Conservation (phyloP, 2,888 invertebrate species). For the Campoplex nolae region DNA sequence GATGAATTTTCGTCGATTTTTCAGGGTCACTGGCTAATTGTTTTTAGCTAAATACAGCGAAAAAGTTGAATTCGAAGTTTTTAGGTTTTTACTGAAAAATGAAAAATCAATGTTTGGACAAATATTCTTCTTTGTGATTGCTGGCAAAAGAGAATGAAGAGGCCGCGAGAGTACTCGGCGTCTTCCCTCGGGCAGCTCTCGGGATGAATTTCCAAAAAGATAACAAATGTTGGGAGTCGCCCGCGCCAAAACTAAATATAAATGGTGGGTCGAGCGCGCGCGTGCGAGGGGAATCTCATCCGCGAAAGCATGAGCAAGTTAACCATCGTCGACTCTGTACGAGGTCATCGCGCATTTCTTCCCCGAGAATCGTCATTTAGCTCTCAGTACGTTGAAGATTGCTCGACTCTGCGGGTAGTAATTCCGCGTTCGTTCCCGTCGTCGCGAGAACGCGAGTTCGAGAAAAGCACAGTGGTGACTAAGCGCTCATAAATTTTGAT, state of each 20-base stretch:
- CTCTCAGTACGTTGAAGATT: slow-evolving; percentile 10
- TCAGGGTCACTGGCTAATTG: too few species aligned
- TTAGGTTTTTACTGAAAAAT: not conserved
- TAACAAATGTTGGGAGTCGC: slow-evolving; percentile 77
- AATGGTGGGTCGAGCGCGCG: slow-evolving; percentile 69
- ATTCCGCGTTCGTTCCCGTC: not conserved
- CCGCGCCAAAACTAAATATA: slow-evolving; percentile 84
- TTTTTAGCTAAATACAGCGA: too few species aligned
- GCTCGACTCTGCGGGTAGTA: slow-evolving; percentile 1
- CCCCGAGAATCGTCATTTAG: slow-evolving; percentile 6
- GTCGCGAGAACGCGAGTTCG: not conserved
- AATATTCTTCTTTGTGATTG: not conserved
- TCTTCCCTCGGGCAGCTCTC: slow-evolving; percentile 50
- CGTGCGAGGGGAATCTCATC: slow-evolving; percentile 36
- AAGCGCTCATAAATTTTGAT: not conserved
- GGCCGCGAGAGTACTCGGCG: not conserved
- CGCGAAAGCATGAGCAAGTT: slow-evolving; percentile 72
- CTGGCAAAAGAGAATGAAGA: not conserved
- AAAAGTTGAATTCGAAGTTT: too few species aligned
- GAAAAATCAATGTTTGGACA: not conserved
- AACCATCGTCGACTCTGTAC: slow-evolving; percentile 69
- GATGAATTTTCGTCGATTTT: not conserved
- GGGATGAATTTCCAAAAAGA: slow-evolving; percentile 81
- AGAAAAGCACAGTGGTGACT: not conserved
- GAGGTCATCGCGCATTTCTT: slow-evolving; percentile 59